Conservation (phyloP, 2,888 invertebrate genomes). For the Marasmarcha lunaedactyla region DNA sequence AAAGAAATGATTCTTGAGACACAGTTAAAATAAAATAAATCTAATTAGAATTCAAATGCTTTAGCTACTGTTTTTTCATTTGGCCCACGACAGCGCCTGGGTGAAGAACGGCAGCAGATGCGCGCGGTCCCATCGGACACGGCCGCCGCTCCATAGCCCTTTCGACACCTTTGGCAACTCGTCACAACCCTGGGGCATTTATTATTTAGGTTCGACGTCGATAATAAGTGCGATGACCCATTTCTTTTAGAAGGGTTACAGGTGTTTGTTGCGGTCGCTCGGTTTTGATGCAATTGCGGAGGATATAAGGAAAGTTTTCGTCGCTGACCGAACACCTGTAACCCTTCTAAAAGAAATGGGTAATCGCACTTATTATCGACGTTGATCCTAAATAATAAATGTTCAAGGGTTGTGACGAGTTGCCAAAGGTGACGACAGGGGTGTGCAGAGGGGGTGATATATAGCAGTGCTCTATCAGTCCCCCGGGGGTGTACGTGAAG, state of each 20-base stretch:
- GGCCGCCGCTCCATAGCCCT: slow-evolving; percentile 12
- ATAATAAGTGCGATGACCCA: slow-evolving; percentile 12
- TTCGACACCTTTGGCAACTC: slow-evolving; percentile 20
- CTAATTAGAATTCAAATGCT: too few species aligned
- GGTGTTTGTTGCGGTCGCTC: too few species aligned
- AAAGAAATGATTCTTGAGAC: too few species aligned
- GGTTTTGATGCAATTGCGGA: too few species aligned
- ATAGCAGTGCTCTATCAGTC: slow-evolving; percentile 14
- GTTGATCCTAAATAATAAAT: slow-evolving; percentile 50
- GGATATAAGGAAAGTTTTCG: too few species aligned
- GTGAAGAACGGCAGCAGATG: slow-evolving; percentile 38
- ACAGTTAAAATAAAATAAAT: too few species aligned
- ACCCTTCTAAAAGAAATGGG: slow-evolving; percentile 34
- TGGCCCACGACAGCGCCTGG: too few species aligned
- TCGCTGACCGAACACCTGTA: too few species aligned
- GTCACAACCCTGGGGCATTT: slow-evolving; percentile 10
- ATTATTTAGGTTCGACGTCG: not conserved
- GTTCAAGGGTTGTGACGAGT: slow-evolving; percentile 22
- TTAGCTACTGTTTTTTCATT: too few species aligned
- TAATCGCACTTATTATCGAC: slow-evolving; percentile 41
- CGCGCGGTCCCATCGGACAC: slow-evolving; percentile 22
- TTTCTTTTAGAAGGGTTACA: too few species aligned
- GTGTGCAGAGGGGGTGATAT: slow-evolving; percentile 11
- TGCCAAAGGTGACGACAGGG: slow-evolving; percentile 2
- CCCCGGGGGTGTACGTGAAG: too few species aligned